Evolutionary conservation across 64 coral and sea anemone species (phyloP), one percentile per base, ranked within the genome.

Genomic region (Dendrophyllia cribrosa): DNA sequence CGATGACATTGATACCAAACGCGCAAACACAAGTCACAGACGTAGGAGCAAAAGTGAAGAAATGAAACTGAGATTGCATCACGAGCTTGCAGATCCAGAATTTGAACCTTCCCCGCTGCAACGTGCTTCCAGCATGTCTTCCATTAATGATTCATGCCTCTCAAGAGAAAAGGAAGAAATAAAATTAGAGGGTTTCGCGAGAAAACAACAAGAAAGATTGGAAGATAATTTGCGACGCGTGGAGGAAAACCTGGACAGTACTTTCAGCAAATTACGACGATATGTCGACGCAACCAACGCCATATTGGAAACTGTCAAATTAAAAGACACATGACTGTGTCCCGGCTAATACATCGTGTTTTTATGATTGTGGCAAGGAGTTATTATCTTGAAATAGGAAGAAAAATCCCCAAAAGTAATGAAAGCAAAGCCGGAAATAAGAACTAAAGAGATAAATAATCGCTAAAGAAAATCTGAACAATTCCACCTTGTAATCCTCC

Each of bases 221-320:
- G 80, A 84, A 5, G 62, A 84, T 21, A 84, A 47, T 19, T 68
- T 84, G 10, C 60, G 80, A 0, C 60, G 80, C 8, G 20, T 84
- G 46, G 80, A 84, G 21, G 17, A 84, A 69, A 84, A 84, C 34
- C 23, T 84, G 20, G 62, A 84, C 62, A 51, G 19, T 9, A 84
- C 80, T 68, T 84, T 84, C n/a, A 51, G 62, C 63, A 84, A 26
- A 68, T 84, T 84, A 84, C 43, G 62, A 68, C 44, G 62, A 50
- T 84, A 84, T 67, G 43, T 66, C 8, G 67, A 67, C 43, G 19
- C 80, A n/a, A 43, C 4, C 20, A 68, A 64, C 19, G 62, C 8
- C 17, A 22, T 84, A 23, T 19, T 14, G 17, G 47, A 17, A 45
- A 50, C 15, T 48, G 72, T 19, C 1, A 75, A 46, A 17, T 75